Conservation (phyloP, 1,140 invertebrate genomes). For the Euborellia annulipes region DNA sequence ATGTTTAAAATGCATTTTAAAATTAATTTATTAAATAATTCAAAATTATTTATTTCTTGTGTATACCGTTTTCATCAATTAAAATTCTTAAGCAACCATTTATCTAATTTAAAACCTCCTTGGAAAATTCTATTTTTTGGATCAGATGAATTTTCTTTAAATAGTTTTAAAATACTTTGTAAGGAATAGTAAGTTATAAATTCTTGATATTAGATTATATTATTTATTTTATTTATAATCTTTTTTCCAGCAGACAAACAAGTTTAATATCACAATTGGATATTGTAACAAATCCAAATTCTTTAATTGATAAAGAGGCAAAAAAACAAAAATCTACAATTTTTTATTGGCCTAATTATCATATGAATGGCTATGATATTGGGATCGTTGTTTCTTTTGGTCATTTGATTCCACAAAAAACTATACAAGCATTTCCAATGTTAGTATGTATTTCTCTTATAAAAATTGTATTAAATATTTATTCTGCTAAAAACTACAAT, state of each 20-base stretch:
- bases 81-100: too few relatives aligned
- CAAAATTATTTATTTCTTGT: neutral
- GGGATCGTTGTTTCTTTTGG: constrained; percentile 58
- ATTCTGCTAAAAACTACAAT: too few relatives aligned
- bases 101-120: neutral
- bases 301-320: constrained; percentile 3
- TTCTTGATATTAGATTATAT: constrained; percentile 6
- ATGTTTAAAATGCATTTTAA: too few relatives aligned
- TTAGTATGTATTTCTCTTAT: too few relatives aligned
- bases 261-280: constrained; percentile 13
- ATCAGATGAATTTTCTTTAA: constrained; percentile 46
- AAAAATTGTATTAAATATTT: too few relatives aligned
- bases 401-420: constrained; percentile 42
- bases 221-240: constrained; percentile 7
- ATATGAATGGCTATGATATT: constrained; percentile 35
- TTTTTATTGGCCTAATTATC: constrained; percentile 37
- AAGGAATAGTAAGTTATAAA: constrained; percentile 29
- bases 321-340: constrained; percentile 27
- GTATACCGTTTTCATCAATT: too few relatives aligned
- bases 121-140: constrained; percentile 52
- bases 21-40: too few relatives aligned
- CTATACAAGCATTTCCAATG: constrained; percentile 46
- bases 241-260: constrained; percentile 15
- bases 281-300: constrained; percentile 2
- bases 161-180: constrained; percentile 36